These are phyloP conservation scores for Pachyuromys duprasi DNA, from an alignment of 2,797 vertebrate genomes.

Conservation along the genomic window DNA sequence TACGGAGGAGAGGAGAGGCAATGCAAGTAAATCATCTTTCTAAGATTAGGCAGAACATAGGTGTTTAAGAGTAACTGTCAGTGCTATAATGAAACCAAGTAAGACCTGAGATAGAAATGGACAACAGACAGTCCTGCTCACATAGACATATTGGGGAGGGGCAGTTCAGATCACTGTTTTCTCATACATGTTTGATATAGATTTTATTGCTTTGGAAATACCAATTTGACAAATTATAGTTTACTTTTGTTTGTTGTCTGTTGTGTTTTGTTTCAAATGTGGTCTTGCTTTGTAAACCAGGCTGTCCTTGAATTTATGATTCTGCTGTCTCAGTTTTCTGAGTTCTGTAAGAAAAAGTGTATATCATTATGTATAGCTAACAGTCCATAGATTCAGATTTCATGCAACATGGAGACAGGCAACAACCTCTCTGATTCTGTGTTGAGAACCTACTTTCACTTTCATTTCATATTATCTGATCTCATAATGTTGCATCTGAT, in stretches of 20 bases:
- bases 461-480: background rate
- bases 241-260: background rate
- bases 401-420: background rate
- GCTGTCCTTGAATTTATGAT: background rate
- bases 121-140: background rate
- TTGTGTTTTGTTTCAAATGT: background rate
- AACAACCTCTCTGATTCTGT: background rate
- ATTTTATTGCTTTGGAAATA: background rate
- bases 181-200: background rate
- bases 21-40: background rate
- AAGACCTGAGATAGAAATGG: background rate
- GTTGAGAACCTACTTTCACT: background rate
- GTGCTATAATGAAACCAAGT: background rate
- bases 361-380: background rate
- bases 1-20: background rate
- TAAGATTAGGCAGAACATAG: rapidly evolving
- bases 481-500: background rate
- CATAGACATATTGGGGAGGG: background rate
- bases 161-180: background rate
- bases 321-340: background rate
- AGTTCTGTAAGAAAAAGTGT: no score
- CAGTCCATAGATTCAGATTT: background rate
- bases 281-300: background rate
- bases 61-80: background rate
- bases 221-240: background rate